phyloP scores from a whole-genome alignment of 2,113 vertebrate genomes.

The Myiozetetes cayanensis region DNA sequence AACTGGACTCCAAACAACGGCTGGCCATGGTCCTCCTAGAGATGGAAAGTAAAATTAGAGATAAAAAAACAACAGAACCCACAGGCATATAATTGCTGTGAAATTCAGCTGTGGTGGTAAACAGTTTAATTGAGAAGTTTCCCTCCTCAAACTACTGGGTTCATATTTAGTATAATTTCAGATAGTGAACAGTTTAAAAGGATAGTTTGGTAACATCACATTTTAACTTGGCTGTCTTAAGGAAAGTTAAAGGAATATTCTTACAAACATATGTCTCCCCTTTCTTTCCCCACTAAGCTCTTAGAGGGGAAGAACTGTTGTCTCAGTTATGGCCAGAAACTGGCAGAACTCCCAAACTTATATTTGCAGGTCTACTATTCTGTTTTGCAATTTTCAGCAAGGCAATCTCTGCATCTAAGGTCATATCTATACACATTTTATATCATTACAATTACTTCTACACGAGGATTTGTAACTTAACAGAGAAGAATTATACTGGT shows the following conservation, averaged over 20 bases:
- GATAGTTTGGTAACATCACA: not conserved
- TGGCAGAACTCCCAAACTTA: not conserved
- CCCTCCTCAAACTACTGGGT: not conserved
- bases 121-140: not conserved
- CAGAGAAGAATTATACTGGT: not conserved
- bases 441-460: not conserved
- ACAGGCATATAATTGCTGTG: not conserved
- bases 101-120: not conserved
- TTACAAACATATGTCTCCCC: not conserved
- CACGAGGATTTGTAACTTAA: not conserved
- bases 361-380: not conserved
- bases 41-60: slow-evolving; percentile 10
- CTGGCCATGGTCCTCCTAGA: slow-evolving; percentile 95
- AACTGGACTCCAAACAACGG: slow-evolving; percentile 98
- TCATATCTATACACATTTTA: not conserved
- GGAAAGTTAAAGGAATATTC: not conserved
- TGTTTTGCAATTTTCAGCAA: not conserved
- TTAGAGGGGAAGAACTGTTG: not conserved
- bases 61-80: not conserved
- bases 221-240: not conserved
- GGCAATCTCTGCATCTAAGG: not conserved
- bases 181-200: not conserved
- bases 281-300: not conserved
- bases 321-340: not conserved
- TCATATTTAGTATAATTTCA: not conserved